Percentiles rank a stretch among this genome's conserved stretches.
Evolutionary conservation across 1,140 invertebrate species (phyloP).

Genomic region (Aphidius ervi): DNA sequence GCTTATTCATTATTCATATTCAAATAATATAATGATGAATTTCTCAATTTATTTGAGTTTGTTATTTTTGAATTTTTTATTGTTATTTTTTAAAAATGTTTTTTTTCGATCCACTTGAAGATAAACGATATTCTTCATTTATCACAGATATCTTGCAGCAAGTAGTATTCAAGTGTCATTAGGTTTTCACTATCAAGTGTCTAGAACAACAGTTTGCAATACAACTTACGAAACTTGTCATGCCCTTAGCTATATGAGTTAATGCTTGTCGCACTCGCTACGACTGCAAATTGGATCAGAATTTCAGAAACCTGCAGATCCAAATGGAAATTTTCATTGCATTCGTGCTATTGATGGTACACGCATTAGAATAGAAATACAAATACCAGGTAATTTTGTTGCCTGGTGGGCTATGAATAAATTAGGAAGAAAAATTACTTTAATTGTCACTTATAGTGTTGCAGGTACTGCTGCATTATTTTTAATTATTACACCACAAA

Average conservation of each 20-base stretch:
- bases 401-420: conserved; percentile 63
- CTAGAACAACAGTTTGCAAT: neutral
- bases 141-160: conserved; percentile 13
- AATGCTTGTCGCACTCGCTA: neutral
- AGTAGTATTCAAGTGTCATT: conserved; percentile 2
- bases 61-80: too few species aligned
- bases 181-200: neutral
- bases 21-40: too few species aligned
- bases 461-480: conserved; percentile 63
- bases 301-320: too few species aligned
- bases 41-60: too few species aligned
- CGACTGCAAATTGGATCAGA: too few species aligned
- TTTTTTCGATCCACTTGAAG: too few species aligned
- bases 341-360: too few species aligned
- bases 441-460: conserved; percentile 60
- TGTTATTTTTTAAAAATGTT: too few species aligned
- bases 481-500: conserved; percentile 55
- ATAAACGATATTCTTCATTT: too few species aligned
- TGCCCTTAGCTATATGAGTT: neutral
- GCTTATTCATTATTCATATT: too few species aligned
- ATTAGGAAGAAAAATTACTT: conserved; percentile 62
- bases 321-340: too few species aligned
- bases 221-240: conserved; percentile 7
- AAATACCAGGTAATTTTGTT: conserved; percentile 66
- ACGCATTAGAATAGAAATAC: too few species aligned